phyloP scores from a whole-genome alignment of 2,888 invertebrate species.

The Thera obeliscata region DNA sequence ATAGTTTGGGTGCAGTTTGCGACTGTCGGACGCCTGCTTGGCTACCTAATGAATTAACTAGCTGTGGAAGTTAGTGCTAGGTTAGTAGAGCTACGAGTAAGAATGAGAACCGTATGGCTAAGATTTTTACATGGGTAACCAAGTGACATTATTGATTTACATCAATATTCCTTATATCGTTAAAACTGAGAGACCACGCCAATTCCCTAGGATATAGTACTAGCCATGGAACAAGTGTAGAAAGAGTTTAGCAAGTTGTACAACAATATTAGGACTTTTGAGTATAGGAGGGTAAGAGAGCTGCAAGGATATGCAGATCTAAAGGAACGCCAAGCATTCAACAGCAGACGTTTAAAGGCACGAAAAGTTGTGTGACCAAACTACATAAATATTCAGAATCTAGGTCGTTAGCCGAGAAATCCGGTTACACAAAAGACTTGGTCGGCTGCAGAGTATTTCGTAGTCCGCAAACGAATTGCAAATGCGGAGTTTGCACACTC shows the following conservation, averaged over 20 bases:
- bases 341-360: slow-evolving; percentile 49
- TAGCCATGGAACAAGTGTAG: no score
- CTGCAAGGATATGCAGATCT: background rate
- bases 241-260: no score
- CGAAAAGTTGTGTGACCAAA: slow-evolving; percentile 64
- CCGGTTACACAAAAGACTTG: slow-evolving; percentile 73
- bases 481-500: slow-evolving; percentile 71
- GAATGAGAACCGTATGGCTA: no score
- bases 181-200: no score
- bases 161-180: no score
- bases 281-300: background rate
- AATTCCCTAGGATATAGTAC: no score
- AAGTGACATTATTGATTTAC: no score
- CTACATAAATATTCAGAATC: slow-evolving; percentile 71
- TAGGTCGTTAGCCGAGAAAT: slow-evolving; percentile 76
- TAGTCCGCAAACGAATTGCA: slow-evolving; percentile 73
- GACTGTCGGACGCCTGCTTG: background rate
- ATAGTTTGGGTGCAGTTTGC: background rate
- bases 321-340: slow-evolving; percentile 33
- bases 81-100: background rate
- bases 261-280: no score
- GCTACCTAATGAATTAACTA: background rate
- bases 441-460: slow-evolving; percentile 69
- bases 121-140: no score
- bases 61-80: background rate